Base-by-base conservation (phyloP, 2,113 vertebrate species). In the Tachysurus vachellii region DNA sequence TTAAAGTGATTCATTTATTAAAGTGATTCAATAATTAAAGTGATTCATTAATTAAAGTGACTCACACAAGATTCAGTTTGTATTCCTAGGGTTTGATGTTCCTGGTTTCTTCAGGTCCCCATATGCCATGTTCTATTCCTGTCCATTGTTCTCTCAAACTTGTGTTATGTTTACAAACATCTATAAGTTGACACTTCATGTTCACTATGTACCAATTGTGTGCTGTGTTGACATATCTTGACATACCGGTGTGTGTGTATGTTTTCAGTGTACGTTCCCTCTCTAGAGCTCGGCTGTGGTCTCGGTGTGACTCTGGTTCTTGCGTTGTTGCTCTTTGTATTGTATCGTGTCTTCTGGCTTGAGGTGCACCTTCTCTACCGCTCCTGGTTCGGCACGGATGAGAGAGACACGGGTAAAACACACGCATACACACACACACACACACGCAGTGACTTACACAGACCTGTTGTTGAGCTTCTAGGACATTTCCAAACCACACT, bases 331-430 rank as follows among this genome's bases (percentile, higher is more conserved):
- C 94, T 99, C 84, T 97, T 98, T 11, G 91, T 97, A 4, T 0
- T 98, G 44, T 99, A 98, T 91, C 97, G 97, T 0, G 94, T 98
- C 53, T 99, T 97, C 92, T 97, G 97, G 97, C 91, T 99, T 82
- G 98, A 99, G 92, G 95, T 99, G 93, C 96, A 99, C 88, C 95
- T 99, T 70, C 95, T 99, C 88, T 99, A 99, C 61, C 95, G 98
- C 9, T 97, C 97, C 91, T 96, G 98, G 92, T 99, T 99, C 88
- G 97, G 97, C 88, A 96, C 96, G 0, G 97, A 98, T 62, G 98
- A 99, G 95, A 95, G 96, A 1, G 94, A 96, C 93, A 94, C 96
- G 90, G 98, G 97, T 99, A 64, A 47, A 14, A n/a, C 28, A 81
- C 11, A 81, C 42, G 73, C 57, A 44, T 16, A 80, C 54, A 70